Percentiles rank a stretch among this genome's conserved stretches.
These are phyloP conservation scores for Sapayoa aenigma DNA, from an alignment of 2,113 vertebrate species.

Conservation along the genomic window DNA sequence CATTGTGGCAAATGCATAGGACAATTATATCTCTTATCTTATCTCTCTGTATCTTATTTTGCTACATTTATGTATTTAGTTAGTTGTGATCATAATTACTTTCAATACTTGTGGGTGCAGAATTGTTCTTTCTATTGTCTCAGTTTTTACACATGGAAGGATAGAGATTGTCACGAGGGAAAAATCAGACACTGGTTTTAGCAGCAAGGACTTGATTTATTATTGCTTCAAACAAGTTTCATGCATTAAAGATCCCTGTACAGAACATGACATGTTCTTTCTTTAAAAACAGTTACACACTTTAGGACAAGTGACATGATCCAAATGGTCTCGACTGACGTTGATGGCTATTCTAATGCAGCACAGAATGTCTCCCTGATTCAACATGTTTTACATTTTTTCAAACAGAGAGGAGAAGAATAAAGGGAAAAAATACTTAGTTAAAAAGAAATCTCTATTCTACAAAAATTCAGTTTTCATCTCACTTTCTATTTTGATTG, in stretches of 20 bases:
- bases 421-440: neutral
- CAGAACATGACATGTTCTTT: slow-evolving; percentile 68
- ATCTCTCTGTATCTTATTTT: slow-evolving; percentile 23
- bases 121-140: slow-evolving; percentile 19
- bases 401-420: slow-evolving; percentile 4
- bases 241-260: slow-evolving; percentile 71
- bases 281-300: slow-evolving; percentile 66
- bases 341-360: slow-evolving; percentile 70
- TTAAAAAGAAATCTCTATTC: slow-evolving; percentile 1
- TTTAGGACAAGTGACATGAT: slow-evolving; percentile 70
- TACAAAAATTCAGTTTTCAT: slow-evolving; percentile 20
- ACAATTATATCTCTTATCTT: slow-evolving; percentile 23
- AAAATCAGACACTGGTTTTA: slow-evolving; percentile 62
- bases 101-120: neutral
- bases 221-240: slow-evolving; percentile 72
- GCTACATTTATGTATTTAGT: slow-evolving; percentile 35
- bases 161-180: slow-evolving; percentile 28
- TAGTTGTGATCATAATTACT: slow-evolving; percentile 29
- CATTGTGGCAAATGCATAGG: neutral
- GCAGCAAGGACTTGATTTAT: slow-evolving; percentile 68
- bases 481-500: neutral
- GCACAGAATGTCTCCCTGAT: slow-evolving; percentile 39
- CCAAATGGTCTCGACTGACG: slow-evolving; percentile 63
- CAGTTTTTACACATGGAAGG: neutral
- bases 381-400: slow-evolving; percentile 23